Percentiles rank a stretch among this genome's conserved stretches.
These are phyloP conservation scores for Avahi laniger DNA, from an alignment of 2,797 vertebrate genomes.

Conservation along the genomic window DNA sequence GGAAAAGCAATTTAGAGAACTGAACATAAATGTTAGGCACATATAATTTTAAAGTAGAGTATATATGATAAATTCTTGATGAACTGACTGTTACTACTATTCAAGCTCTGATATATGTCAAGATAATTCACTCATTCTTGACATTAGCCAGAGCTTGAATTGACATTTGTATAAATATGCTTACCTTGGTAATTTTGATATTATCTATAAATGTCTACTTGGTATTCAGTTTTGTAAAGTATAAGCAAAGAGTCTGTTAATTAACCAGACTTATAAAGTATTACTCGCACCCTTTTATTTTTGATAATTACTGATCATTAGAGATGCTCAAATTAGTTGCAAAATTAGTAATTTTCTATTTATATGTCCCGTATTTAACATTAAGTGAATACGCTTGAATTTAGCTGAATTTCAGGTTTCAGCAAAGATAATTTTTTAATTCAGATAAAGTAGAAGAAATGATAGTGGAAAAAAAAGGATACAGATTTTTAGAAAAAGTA, in stretches of 20 bases:
- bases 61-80: neutral
- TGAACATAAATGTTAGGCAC: neutral
- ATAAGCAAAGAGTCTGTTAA: constrained; percentile 58
- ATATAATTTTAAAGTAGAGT: neutral
- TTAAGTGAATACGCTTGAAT: constrained; percentile 58
- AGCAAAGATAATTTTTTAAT: constrained; percentile 19
- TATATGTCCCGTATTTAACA: constrained; percentile 56
- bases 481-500: neutral
- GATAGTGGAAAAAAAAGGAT: neutral
- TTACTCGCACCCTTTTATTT: constrained; percentile 64
- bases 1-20: neutral
- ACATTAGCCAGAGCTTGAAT: constrained; percentile 35
- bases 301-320: constrained; percentile 71
- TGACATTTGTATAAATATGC: constrained; percentile 56
- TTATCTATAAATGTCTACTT: constrained; percentile 59
- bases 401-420: constrained; percentile 48
- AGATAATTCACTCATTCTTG: constrained; percentile 40
- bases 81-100: neutral
- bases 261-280: constrained; percentile 58
- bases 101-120: neutral
- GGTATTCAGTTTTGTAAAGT: constrained; percentile 55
- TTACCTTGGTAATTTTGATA: constrained; percentile 60
- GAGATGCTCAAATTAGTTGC: constrained; percentile 59
- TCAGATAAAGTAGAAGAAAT: constrained; percentile 30
- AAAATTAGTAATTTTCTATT: constrained; percentile 69